Percentiles rank a stretch among this genome's conserved stretches.
Evolutionary conservation across 2,113 vertebrate species (phyloP).

Genomic region (Rhadina sibilatrix): DNA sequence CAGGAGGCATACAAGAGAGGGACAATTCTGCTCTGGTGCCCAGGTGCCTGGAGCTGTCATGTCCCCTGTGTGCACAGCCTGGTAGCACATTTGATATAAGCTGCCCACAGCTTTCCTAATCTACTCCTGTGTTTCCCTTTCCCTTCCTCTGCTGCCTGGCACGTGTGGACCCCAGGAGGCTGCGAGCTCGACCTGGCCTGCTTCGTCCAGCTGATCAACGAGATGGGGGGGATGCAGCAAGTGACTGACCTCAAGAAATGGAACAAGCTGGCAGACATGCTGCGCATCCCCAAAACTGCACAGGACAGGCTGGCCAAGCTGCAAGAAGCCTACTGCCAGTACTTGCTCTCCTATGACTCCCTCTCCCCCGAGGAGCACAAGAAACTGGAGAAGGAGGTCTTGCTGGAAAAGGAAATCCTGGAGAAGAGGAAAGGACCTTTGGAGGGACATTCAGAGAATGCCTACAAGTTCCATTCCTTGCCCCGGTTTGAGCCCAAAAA

Average conservation of each 20-base stretch:
- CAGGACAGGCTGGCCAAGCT: slow-evolving; percentile 99
- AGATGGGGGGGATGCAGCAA: slow-evolving; percentile 99
- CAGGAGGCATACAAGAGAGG: not conserved
- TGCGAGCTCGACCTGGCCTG: slow-evolving; percentile 98
- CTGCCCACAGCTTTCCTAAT: not conserved
- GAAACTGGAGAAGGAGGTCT: slow-evolving; percentile 88
- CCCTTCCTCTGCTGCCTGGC: not conserved
- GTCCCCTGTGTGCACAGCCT: not conserved
- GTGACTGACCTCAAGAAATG: slow-evolving; percentile 99
- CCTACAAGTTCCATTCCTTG: slow-evolving; percentile 83
- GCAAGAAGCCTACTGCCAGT: slow-evolving; percentile 99
- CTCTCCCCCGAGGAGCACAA: slow-evolving; percentile 89
- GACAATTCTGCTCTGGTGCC: not conserved
- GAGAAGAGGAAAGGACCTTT: slow-evolving; percentile 92
- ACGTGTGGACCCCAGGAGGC: slow-evolving; percentile 74
- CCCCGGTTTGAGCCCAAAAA: slow-evolving; percentile 95
- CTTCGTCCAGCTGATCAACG: slow-evolving; percentile 96
- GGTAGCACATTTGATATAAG: accelerated
- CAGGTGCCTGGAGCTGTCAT: not conserved
- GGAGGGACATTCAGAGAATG: slow-evolving; percentile 87
- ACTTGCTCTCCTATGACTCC: slow-evolving; percentile 96
- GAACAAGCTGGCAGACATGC: slow-evolving; percentile 96
- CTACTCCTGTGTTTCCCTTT: slow-evolving; percentile 28
- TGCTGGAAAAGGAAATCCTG: slow-evolving; percentile 91
- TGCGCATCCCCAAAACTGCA: slow-evolving; percentile 95